These are phyloP conservation scores for Euzetes globulus DNA, from an alignment of 2,888 invertebrate species.

Conservation along the genomic window DNA sequence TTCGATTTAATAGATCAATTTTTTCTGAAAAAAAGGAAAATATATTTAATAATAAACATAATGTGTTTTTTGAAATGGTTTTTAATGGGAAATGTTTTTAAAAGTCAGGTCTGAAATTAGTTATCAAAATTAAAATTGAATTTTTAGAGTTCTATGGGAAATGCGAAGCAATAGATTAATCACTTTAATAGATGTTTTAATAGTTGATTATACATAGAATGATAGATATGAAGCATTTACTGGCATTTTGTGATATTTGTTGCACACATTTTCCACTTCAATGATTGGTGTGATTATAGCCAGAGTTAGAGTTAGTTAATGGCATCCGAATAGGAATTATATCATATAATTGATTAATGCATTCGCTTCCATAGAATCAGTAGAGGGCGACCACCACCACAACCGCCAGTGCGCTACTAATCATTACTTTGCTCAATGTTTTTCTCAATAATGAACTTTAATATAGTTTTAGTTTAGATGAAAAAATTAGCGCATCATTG, in stretches of 20 bases:
- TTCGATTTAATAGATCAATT: too few species aligned
- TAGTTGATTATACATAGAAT: neutral
- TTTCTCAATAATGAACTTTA: neutral
- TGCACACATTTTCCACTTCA: neutral
- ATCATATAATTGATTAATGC: neutral
- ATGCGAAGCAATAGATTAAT: too few species aligned
- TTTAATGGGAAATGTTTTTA: too few species aligned
- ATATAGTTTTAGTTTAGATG: neutral
- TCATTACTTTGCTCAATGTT: neutral
- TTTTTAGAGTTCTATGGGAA: too few species aligned
- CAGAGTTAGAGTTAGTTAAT: neutral
- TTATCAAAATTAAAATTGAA: too few species aligned
- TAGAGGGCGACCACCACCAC: neutral
- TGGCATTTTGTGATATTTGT: neutral
- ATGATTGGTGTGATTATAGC: neutral
- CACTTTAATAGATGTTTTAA: neutral
- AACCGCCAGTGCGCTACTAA: neutral
- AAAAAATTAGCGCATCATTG: neutral
- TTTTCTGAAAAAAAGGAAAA: too few species aligned
- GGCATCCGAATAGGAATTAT: neutral
- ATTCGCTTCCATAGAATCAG: neutral
- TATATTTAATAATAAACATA: too few species aligned
- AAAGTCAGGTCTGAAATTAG: too few species aligned
- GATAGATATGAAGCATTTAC: neutral
- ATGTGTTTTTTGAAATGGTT: too few species aligned